Base-by-base conservation (phyloP, 2,797 vertebrate genomes). In the Erethizon dorsatum region DNA sequence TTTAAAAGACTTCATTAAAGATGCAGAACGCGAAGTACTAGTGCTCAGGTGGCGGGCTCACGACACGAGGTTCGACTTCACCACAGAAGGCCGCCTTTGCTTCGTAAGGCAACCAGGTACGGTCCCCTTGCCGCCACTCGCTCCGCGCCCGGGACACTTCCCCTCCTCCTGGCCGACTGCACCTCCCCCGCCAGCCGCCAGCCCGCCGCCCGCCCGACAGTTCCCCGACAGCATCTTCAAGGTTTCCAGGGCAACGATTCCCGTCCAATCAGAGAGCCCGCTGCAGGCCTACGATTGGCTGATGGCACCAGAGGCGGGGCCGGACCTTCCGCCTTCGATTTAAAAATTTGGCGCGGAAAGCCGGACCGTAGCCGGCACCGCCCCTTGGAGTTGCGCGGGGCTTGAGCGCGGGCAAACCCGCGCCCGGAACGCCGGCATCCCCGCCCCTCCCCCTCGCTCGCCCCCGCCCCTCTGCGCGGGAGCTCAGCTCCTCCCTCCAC, bases 271-370 rank as follows among this genome's bases (percentile, higher is more conserved):
- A 96, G 95, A 86, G 73, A 37, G 50, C 18, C 4, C 5, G 6
- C 5, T 0, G 7, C 22, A 1, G 57, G 69, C 50, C 84, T 69
- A 6, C 71, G 90, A 98, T 98, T 98, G 97, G 97, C n/a, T 83
- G 80, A 71, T 8, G 67, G 57, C 26, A 0, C 33, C 50, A 73
- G 56, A 91, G 97, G 97, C 89, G 96, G 95, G 91, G 31, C 96
- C 93, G 80, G 91, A 83, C 97, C 97, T 97, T 97, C 96, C 95
- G 95, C 97, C 97, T 97, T 94, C 96, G 97, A 98, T 98, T 98
- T 98, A 98, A 98, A 98, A 98, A 98, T 98, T 97, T 98, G 96
- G 97, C 98, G 95, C 95, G 97, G 97, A 97, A 98, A 97, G 97
- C 47, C 50, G 5, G 96, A 77, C 82, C n/a, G 52, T 28, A 83